phyloP scores from a whole-genome alignment of 2,888 invertebrate genomes.

The Tineola bisselliella region DNA sequence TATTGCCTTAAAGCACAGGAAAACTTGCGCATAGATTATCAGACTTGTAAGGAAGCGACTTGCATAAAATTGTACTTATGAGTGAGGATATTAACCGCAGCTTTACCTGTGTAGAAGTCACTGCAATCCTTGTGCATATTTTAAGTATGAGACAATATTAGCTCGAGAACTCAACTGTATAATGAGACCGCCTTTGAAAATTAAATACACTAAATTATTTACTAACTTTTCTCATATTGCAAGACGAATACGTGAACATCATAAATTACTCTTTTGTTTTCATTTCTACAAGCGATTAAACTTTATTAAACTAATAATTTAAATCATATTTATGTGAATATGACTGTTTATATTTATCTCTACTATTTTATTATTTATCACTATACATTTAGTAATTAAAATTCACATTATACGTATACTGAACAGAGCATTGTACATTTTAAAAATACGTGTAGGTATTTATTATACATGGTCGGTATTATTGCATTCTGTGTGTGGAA shows the following conservation, averaged over 20 bases:
- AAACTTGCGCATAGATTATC: background rate
- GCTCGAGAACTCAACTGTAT: slow-evolving; percentile 71
- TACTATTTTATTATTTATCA: too few species aligned
- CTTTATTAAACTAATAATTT: too few species aligned
- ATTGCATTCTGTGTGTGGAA: too few species aligned
- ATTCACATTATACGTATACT: too few species aligned
- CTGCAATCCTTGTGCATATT: slow-evolving; percentile 38
- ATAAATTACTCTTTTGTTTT: background rate
- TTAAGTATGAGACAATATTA: slow-evolving; percentile 62
- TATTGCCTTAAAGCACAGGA: background rate
- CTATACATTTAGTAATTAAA: too few species aligned
- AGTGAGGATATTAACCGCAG: slow-evolving; percentile 10
- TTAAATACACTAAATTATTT: slow-evolving; percentile 11
- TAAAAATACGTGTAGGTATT: too few species aligned
- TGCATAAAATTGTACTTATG: slow-evolving; percentile 13
- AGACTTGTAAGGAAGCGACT: slow-evolving; percentile 9
- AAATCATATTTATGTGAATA: too few species aligned
- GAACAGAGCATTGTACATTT: too few species aligned
- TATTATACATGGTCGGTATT: too few species aligned
- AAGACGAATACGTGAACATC: background rate
- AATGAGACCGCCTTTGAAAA: slow-evolving; percentile 58
- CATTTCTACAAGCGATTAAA: background rate
- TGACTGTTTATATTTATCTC: too few species aligned
- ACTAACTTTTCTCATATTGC: slow-evolving; percentile 6
- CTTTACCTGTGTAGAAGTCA: slow-evolving; percentile 5